phyloP scores from a whole-genome alignment of 92 coral and sea anemone genomes.

The Palythoa caribaeorum region DNA sequence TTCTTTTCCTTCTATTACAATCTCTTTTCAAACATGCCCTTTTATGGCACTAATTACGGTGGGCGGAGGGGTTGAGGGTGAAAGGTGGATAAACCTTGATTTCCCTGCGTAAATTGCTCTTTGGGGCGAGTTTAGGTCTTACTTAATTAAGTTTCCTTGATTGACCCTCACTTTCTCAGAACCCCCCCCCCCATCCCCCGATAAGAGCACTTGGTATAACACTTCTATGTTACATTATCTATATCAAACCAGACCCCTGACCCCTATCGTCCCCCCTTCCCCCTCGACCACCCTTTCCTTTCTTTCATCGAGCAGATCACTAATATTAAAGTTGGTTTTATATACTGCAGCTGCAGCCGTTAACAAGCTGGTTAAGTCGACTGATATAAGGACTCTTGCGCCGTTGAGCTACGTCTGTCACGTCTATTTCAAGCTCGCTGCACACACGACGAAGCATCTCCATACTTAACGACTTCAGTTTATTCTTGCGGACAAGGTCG shows the following conservation, averaged over 20 bases:
- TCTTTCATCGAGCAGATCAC: neutral
- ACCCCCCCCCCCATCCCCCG: too few relatives aligned
- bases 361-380: neutral
- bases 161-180: too few relatives aligned
- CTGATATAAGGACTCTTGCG: neutral
- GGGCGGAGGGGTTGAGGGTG: too few relatives aligned
- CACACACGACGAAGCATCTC: neutral
- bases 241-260: neutral
- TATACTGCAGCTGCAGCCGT: neutral
- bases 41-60: too few relatives aligned
- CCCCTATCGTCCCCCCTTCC: neutral
- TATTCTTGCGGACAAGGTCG: conserved; percentile 42
- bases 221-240: too few relatives aligned
- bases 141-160: too few relatives aligned
- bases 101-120: too few relatives aligned
- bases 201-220: too few relatives aligned
- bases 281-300: neutral
- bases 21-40: too few relatives aligned
- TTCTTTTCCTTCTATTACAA: too few relatives aligned
- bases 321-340: neutral
- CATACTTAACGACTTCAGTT: neutral
- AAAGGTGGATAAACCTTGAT: too few relatives aligned
- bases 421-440: neutral
- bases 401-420: conserved; percentile 3
- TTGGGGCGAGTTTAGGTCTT: too few relatives aligned